Base-by-base conservation (phyloP, 2,113 vertebrate genomes). In the Cyphotilapia sp. region DNA sequence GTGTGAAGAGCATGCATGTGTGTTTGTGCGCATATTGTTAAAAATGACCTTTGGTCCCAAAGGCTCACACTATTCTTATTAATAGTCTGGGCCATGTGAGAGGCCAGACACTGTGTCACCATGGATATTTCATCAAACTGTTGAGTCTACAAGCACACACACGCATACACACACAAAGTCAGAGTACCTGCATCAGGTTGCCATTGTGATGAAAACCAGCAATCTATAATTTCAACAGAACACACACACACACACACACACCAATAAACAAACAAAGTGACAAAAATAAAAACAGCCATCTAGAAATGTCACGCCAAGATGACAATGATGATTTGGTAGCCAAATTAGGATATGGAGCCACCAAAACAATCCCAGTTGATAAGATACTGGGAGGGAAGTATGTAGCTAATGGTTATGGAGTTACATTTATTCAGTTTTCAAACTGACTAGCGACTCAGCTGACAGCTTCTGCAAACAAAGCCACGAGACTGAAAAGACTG, bases 51-150 rank as follows among this genome's bases (percentile, higher is more conserved):
- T 91, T 91, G 53, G 61, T 91, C 90, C 71, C 12, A 40, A 84
- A 89, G 71, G 78, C 85, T 90, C 88, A 91, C 29, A 2, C 76
- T 88, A 69, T 40, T 84, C 81, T 87, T 94, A 92, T 95, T 94
- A 92, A 93, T 93, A 93, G 87, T 47, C n/a, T 14, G 11, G 80
- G 42, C 80, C 69, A 87, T 89, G 89, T 53, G 27, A 53, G 71
- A 90, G 84, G 86, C 51, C 81, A 88, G 83, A 84, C 81, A 82
- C 63, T n/a, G 56, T 84, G 92, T 92, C 90, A 82, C 83, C 74
- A 78, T 74, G 80, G 90, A 88, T 94, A 92, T 92, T 93, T 89
- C 86, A 89, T 81, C 87, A 76, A 51, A 89, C 71, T n/a, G 54
- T 78, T 51, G 16, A 51, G 27, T 31, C 45, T 35, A 80, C 78